phyloP scores from a whole-genome alignment of 2,113 vertebrate species.

The Rhinogobius similis region DNA sequence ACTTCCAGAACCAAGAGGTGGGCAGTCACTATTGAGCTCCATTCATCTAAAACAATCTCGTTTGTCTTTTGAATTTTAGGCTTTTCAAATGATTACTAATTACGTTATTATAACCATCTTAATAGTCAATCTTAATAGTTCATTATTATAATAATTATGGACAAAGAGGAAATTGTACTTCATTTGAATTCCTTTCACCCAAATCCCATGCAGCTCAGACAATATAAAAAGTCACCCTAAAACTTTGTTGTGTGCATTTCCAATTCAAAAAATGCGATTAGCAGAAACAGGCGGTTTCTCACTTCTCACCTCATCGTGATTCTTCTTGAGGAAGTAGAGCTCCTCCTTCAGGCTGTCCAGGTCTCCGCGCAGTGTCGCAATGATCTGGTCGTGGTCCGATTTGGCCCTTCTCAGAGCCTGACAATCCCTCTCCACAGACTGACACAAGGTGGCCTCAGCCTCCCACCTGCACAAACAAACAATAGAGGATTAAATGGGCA shows the following conservation, averaged over 20 bases:
- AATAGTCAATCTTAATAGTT: neutral
- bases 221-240: neutral
- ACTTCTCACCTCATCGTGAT: constrained; percentile 84
- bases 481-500: accelerated
- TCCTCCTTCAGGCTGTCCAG: constrained; percentile 89
- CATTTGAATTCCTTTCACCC: neutral
- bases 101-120: neutral
- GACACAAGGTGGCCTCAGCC: constrained; percentile 79
- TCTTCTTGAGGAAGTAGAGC: constrained; percentile 88
- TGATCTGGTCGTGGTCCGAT: constrained; percentile 84
- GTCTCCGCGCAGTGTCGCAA: constrained; percentile 83
- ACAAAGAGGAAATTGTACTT: neutral
- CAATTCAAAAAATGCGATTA: neutral
- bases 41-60: no score
- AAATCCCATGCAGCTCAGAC: neutral
- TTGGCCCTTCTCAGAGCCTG: constrained; percentile 82
- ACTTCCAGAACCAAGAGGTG: no score
- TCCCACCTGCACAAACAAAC: constrained; percentile 78
- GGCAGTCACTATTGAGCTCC: no score
- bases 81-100: neutral
- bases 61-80: neutral
- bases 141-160: neutral
- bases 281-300: neutral
- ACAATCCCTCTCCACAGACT: constrained; percentile 88
- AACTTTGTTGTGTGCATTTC: neutral